phyloP scores from a whole-genome alignment of 2,888 invertebrate species.

The Apoderus coryli region DNA sequence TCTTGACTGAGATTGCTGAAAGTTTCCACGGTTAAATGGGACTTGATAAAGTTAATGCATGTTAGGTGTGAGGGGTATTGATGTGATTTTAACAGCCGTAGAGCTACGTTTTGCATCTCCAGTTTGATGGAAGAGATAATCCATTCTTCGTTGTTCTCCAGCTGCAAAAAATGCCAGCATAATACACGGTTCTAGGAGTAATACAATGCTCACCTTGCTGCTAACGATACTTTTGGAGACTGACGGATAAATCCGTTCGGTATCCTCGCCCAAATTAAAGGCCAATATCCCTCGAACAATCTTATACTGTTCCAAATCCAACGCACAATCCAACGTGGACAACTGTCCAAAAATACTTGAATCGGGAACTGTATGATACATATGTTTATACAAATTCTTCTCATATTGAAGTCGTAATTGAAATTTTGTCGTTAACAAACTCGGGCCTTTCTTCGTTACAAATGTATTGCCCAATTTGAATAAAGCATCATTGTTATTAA shows the following conservation, averaged over 20 bases:
- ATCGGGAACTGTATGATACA: constrained; percentile 51
- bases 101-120: constrained; percentile 73
- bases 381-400: constrained; percentile 54
- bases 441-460: constrained; percentile 43
- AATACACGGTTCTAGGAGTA: too few relatives aligned
- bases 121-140: constrained; percentile 65
- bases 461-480: constrained; percentile 36
- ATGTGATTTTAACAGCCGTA: constrained; percentile 50
- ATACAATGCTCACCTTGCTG: constrained; percentile 25
- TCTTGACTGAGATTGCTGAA: constrained; percentile 83
- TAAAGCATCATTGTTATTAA: constrained; percentile 7
- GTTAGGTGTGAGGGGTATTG: constrained; percentile 50
- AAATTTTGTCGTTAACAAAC: constrained; percentile 70
- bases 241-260: constrained; percentile 46
- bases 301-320: constrained; percentile 77
- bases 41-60: constrained; percentile 84
- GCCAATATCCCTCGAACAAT: constrained; percentile 73
- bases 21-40: constrained; percentile 70
- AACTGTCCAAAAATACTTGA: constrained; percentile 73
- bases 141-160: constrained; percentile 57
- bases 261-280: constrained; percentile 79
- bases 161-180: too few relatives aligned
- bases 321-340: constrained; percentile 66
- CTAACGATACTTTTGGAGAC: constrained; percentile 23
- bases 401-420: constrained; percentile 68